Conservation (phyloP, 2,888 invertebrate genomes). For the Parnassius smintheus region DNA sequence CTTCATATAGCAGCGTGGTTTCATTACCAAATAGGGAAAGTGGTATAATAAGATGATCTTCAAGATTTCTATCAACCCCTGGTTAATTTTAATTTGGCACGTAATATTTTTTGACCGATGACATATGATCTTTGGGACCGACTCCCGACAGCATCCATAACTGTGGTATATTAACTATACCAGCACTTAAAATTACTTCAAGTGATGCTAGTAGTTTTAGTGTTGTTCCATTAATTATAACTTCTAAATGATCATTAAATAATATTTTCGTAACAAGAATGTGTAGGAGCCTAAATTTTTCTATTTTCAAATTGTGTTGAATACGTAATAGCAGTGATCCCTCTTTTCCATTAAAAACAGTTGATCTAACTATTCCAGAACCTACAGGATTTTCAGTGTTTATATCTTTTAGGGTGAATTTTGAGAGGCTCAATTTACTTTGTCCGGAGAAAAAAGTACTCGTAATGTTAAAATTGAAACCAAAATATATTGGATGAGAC, state of each 20-base stretch:
- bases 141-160: slow-evolving; percentile 42
- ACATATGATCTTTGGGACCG: slow-evolving; percentile 62
- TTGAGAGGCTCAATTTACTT: too few species aligned
- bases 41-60: slow-evolving; percentile 72
- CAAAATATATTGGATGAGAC: neutral
- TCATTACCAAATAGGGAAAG: slow-evolving; percentile 52
- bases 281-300: slow-evolving; percentile 56
- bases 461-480: too few species aligned
- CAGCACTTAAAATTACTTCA: slow-evolving; percentile 74
- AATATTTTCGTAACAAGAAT: slow-evolving; percentile 72
- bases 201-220: slow-evolving; percentile 45
- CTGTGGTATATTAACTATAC: slow-evolving; percentile 72
- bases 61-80: slow-evolving; percentile 77
- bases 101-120: slow-evolving; percentile 48
- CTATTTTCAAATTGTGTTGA: slow-evolving; percentile 41
- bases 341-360: slow-evolving; percentile 68
- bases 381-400: slow-evolving; percentile 69
- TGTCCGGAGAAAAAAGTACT: too few species aligned
- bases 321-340: slow-evolving; percentile 73
- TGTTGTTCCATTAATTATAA: slow-evolving; percentile 40
- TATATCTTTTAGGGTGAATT: slow-evolving; percentile 43
- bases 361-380: slow-evolving; percentile 67
- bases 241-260: slow-evolving; percentile 61
- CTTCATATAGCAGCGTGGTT: slow-evolving; percentile 38
- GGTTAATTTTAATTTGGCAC: slow-evolving; percentile 57